Conservation (phyloP, 1,140 invertebrate genomes). For the Macrobrachium rosenbergii region DNA sequence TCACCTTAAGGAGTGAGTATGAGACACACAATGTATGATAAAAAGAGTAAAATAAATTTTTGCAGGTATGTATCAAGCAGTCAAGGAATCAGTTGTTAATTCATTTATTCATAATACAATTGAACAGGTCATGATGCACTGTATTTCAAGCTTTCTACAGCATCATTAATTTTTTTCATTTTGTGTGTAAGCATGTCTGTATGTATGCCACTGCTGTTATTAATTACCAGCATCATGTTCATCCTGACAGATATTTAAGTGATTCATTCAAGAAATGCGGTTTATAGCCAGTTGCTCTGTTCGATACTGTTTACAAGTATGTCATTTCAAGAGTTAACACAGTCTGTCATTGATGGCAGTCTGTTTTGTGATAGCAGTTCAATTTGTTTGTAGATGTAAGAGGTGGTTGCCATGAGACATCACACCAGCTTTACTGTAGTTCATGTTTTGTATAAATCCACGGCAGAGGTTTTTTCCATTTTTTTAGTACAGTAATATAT, state of each 20-base stretch:
- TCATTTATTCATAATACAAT: too few relatives aligned
- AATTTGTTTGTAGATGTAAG: constrained; percentile 6
- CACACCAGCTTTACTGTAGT: not conserved
- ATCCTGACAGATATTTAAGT: constrained; percentile 3
- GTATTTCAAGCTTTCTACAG: not conserved
- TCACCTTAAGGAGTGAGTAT: too few relatives aligned
- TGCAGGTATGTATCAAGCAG: too few relatives aligned
- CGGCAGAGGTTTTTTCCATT: too few relatives aligned
- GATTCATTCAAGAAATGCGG: constrained; percentile 7
- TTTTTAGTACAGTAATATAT: too few relatives aligned
- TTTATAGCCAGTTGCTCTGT: constrained; percentile 14
- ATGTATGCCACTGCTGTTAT: constrained; percentile 12
- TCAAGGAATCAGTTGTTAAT: too few relatives aligned
- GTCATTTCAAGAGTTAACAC: not conserved
- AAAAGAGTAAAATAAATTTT: too few relatives aligned
- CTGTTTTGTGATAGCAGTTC: not conserved
- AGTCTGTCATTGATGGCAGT: not conserved
- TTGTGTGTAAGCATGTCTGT: constrained; percentile 23
- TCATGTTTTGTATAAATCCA: too few relatives aligned
- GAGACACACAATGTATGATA: too few relatives aligned
- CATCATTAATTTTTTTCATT: not conserved
- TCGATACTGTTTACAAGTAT: not conserved
- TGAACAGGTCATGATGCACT: too few relatives aligned
- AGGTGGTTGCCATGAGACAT: not conserved
- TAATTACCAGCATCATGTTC: not conserved